Evolutionary conservation across 2,113 vertebrate species (phyloP), one percentile per base, ranked within the genome.

Genomic region (Lonchura striata): DNA sequence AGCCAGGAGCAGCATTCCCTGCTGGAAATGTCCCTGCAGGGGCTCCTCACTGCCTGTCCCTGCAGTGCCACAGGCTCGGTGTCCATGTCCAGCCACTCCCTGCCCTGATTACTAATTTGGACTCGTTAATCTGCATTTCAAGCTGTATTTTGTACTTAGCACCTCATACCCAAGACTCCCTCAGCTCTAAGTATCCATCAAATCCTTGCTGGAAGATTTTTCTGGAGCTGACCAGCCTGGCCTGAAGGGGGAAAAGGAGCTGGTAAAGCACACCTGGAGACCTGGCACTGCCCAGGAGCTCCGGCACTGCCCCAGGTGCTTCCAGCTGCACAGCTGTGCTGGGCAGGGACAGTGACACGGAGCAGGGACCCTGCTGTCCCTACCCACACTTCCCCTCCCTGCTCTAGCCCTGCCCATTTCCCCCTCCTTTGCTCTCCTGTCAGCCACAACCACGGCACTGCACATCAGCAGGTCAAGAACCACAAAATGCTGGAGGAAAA

Each of bases 51-150:
- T 8, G 27, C 44, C 44, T 22, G 33, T 15, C 64, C 69, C 27
- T 33, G 4, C 56, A 57, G 61, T 0, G 4, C 13, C 5, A 2
- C 1, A 39, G 37, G 15, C 22, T 33, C 8, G 4, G 30, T 33
- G 66, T 6, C 68, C 31, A 3, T 14, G 10, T 15, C 87, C 68
- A 72, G 20, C 31, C 1, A 0, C 22, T 13, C 33, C 42, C 63
- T 52, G 39, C n/a, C 63, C 49, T 47, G 12, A 50, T 3, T 44
- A 35, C 46, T 57, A 2, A 54, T 35, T 30, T 41, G 9, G 28
- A 39, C 44, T 86, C 68, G 25, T n/a, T 66, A 46, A 60, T 25
- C 44, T 61, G 19, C 12, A 53, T 33, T 61, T 69, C 20, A 10
- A 57, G 33, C 50, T 44, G n/a, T 35, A 37, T 37, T 82, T 85